A percentile compares a stretch with the other conserved stretches of the same genome.
Evolutionary conservation across 2,113 vertebrate species (phyloP).

Genomic region (Mionectes macconnelli): DNA sequence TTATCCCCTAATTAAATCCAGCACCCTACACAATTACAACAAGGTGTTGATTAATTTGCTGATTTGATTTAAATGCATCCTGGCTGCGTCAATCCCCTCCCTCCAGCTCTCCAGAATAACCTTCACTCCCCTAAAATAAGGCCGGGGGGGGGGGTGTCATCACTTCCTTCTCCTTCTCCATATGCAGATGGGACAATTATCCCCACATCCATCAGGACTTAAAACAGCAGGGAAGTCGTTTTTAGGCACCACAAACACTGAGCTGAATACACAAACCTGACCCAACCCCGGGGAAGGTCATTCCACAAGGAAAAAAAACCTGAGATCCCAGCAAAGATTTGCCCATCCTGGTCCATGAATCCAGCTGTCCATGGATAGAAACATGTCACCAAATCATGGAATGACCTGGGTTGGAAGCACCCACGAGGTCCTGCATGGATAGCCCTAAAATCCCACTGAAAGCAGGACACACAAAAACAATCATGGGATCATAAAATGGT

Average conservation of each 20-base stretch:
- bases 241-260: not conserved
- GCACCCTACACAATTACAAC: not conserved
- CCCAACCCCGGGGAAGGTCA: not conserved
- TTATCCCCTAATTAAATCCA: not conserved
- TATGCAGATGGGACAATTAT: constrained; percentile 15
- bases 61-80: constrained; percentile 23
- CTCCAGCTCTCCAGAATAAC: constrained; percentile 24
- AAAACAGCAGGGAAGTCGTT: not conserved
- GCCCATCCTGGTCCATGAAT: not conserved
- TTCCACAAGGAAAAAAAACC: not conserved
- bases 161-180: not conserved
- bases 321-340: not conserved
- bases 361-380: not conserved
- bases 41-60: constrained; percentile 47
- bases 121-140: not conserved
- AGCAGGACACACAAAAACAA: not conserved
- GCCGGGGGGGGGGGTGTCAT: not conserved
- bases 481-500: not conserved
- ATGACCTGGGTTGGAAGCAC: not conserved
- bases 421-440: too few species aligned
- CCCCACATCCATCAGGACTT: not conserved
- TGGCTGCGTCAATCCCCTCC: constrained; percentile 22
- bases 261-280: not conserved
- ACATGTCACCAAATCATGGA: rapidly evolving
- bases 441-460: not conserved